Base-by-base conservation (phyloP, 2,113 vertebrate genomes). In the Carollia perspicillata region DNA sequence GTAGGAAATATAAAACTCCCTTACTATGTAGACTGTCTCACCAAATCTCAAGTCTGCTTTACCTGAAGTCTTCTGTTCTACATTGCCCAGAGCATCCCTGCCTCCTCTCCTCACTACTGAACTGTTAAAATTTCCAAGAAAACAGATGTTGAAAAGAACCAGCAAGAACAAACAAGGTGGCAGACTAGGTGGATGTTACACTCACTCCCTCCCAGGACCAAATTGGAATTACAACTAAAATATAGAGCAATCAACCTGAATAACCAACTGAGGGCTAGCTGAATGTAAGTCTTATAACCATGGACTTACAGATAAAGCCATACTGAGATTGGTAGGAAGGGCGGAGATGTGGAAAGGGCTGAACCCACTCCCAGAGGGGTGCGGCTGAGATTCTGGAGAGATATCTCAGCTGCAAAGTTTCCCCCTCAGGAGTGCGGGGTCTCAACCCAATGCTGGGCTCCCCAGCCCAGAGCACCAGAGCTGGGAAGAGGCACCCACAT, bases 131-230 rank as follows among this genome's bases (percentile, higher is more conserved):
- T 87, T 96, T 93, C 96, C 23, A 69, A 94, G 92, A 94, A 20
- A 96, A 94, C 14, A 88, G 94, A 96, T 95, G 95, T 65, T 92
- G 84, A 94, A 88, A 89, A 96, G 93, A 97, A 96, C 65, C 1
- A 2, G n/a, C 65, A 35, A 68, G 65, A 35, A 18, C n/a, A 26
- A 60, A 60, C 65, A 68, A 68, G 65, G 16, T 68, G n/a, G n/a
- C 17, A 68, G 65, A 13, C n/a, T 35, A 68, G 65, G 65, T 68
- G n/a, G 65, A 68, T 35, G n/a, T 35, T 68, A 35, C n/a, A 35
- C 8, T 68, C n/a, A 68, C 65, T n/a, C 20, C 26, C 58, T 60
- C 58, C 65, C n/a, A 68, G 65, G 65, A 35, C n/a, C 65, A 35
- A 35, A 68, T 16, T 20, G n/a, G 17, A 68, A 35, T 68, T 35